Percentiles rank a stretch among this genome's conserved stretches.
Evolutionary conservation across 2,888 invertebrate genomes (phyloP).

Genomic region (Thysanoteuthis rhombus): DNA sequence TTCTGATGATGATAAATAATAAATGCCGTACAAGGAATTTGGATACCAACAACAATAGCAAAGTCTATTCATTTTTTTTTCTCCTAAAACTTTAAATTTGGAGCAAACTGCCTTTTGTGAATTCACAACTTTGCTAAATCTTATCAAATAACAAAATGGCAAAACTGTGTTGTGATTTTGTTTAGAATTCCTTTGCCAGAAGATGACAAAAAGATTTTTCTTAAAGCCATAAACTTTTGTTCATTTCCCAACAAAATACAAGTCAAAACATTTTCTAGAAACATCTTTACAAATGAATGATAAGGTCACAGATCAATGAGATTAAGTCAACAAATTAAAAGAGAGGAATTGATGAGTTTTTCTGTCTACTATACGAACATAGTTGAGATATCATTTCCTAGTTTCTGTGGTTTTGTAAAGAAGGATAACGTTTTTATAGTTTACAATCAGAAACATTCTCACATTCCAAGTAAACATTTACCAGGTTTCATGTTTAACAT

Average conservation of each 20-base stretch:
- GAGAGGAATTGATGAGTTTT: too few species aligned
- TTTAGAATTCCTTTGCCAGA: background rate
- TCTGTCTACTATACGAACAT: too few species aligned
- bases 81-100: background rate
- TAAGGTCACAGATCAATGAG: background rate
- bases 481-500: too few species aligned
- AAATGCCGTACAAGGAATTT: background rate
- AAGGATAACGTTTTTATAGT: too few species aligned
- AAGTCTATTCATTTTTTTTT: background rate
- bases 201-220: background rate
- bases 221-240: background rate
- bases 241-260: background rate
- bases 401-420: too few species aligned
- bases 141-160: background rate
- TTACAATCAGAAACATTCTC: too few species aligned
- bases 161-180: background rate
- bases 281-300: background rate
- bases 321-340: background rate
- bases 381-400: too few species aligned
- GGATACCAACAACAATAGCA: background rate
- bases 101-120: background rate
- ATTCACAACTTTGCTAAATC: background rate
- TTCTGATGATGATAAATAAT: background rate
- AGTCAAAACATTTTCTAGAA: background rate
- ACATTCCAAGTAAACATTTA: too few species aligned